phyloP scores from a whole-genome alignment of 2,888 invertebrate genomes.

The Polymixis lichenea region DNA sequence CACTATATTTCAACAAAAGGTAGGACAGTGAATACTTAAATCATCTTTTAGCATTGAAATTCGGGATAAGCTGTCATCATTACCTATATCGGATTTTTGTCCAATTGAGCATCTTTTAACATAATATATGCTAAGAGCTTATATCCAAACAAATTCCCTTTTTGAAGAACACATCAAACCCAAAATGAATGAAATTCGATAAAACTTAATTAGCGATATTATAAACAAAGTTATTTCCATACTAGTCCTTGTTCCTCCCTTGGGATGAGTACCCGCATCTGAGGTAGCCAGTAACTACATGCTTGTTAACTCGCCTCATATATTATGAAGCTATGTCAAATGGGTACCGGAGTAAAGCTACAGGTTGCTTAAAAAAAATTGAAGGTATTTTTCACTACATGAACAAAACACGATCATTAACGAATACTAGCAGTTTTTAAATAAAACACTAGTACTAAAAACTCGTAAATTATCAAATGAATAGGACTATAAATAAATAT shows the following conservation, averaged over 20 bases:
- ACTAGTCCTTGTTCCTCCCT: constrained; percentile 69
- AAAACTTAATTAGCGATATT: constrained; percentile 69
- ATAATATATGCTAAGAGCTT: background rate
- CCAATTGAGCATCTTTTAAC: background rate
- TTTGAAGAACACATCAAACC: constrained; percentile 16
- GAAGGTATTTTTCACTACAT: background rate
- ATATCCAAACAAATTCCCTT: background rate
- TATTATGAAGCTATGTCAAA: constrained; percentile 89
- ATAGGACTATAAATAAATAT: too few relatives aligned
- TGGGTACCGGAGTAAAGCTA: constrained; percentile 74
- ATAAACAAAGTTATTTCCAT: constrained; percentile 72
- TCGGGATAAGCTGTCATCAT: background rate
- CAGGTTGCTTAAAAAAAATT: constrained; percentile 69
- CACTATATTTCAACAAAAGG: background rate
- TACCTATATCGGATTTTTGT: too few relatives aligned
- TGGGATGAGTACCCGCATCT: constrained; percentile 74
- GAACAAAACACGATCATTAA: background rate
- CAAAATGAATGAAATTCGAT: constrained; percentile 48
- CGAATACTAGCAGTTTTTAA: background rate
- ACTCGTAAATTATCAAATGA: too few relatives aligned
- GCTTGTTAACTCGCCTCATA: constrained; percentile 90
- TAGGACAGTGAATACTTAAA: background rate
- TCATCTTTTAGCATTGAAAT: too few relatives aligned
- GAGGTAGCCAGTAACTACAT: constrained; percentile 85
- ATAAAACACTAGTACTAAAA: background rate